Conservation (phyloP, 1,140 invertebrate species). For the Pseudomyrmex flavicornis region DNA sequence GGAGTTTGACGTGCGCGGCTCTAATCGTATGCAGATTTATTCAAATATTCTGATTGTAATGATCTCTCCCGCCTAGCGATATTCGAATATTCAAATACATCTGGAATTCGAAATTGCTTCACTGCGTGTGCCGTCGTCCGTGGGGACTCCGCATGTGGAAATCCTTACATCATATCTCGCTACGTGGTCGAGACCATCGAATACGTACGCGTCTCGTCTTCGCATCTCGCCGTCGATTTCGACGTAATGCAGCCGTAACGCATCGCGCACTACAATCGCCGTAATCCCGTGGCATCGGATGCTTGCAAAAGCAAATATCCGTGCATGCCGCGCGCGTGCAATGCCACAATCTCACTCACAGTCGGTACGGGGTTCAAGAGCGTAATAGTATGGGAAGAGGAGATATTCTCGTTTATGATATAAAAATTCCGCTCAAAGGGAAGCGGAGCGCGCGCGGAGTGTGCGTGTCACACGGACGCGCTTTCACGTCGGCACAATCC, state of each 20-base stretch:
- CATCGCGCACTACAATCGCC: slow-evolving; percentile 21
- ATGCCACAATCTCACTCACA: slow-evolving; percentile 30
- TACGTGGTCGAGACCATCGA: slow-evolving; percentile 18
- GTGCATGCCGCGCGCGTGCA: not conserved
- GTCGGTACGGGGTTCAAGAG: not conserved
- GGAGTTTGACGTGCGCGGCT: no score
- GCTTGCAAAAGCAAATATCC: slow-evolving; percentile 42
- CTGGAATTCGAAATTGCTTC: slow-evolving; percentile 8
- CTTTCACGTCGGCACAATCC: slow-evolving; percentile 51
- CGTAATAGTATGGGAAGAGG: not conserved
- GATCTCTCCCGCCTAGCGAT: not conserved
- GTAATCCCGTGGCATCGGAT: slow-evolving; percentile 27
- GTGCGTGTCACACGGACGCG: slow-evolving; percentile 31
- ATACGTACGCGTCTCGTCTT: slow-evolving; percentile 18
- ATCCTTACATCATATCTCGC: slow-evolving; percentile 6
- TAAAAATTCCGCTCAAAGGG: slow-evolving; percentile 54
- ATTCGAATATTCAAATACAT: not conserved
- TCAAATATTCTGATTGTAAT: not conserved
- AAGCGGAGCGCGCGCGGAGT: not conserved
- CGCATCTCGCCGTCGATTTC: slow-evolving; percentile 36
- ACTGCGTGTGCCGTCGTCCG: not conserved
- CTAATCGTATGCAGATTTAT: not conserved
- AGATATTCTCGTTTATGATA: slow-evolving; percentile 43
- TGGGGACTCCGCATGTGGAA: not conserved
- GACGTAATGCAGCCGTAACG: slow-evolving; percentile 21